phyloP scores from a whole-genome alignment of 2,113 vertebrate species.

The Diadophis punctatus region DNA sequence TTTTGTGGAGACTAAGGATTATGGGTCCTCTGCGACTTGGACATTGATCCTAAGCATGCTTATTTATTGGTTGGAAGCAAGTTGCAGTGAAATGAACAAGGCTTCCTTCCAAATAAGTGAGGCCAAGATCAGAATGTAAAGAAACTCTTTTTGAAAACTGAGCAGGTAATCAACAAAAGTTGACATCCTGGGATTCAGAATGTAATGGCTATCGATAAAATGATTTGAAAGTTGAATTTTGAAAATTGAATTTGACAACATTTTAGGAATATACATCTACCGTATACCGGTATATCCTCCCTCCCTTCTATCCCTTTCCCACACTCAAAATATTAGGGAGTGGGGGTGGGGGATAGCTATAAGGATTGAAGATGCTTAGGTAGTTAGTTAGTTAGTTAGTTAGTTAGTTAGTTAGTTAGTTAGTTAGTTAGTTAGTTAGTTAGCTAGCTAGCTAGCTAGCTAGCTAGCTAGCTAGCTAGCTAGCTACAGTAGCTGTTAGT shows the following conservation, averaged over 20 bases:
- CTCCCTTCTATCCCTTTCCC: background rate
- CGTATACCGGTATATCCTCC: background rate
- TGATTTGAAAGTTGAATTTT: background rate
- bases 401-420: background rate
- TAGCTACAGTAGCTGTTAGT: too few species aligned
- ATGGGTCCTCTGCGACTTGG: background rate
- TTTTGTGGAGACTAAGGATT: background rate
- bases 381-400: background rate
- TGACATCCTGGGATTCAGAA: background rate
- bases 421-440: too few species aligned
- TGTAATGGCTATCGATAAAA: background rate
- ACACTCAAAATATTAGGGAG: background rate
- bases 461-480: too few species aligned
- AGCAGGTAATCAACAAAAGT: background rate
- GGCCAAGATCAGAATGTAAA: background rate
- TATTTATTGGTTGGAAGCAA: background rate
- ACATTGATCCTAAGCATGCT: background rate
- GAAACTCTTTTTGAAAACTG: background rate
- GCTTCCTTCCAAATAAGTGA: background rate
- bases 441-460: too few species aligned
- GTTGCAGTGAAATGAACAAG: background rate
- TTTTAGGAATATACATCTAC: background rate
- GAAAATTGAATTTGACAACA: background rate
- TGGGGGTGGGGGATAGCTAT: background rate
- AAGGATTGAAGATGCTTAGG: background rate